Percentiles rank a stretch among this genome's conserved stretches.
These are phyloP conservation scores for Calliphora vomitoria DNA, from an alignment of 2,888 invertebrate species.

Conservation along the genomic window DNA sequence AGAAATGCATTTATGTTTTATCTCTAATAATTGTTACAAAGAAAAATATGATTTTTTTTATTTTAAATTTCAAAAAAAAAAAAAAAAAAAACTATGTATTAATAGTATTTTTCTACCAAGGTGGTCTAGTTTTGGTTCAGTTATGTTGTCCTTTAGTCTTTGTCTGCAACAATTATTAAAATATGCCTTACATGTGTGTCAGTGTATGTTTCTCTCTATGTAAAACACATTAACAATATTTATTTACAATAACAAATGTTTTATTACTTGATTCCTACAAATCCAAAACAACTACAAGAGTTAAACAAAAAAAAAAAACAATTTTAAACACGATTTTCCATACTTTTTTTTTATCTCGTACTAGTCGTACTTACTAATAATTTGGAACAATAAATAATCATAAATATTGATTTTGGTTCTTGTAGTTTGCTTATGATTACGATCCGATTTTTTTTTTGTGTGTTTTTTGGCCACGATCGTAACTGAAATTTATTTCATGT, in stretches of 20 bases:
- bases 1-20: slow-evolving; percentile 1
- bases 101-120: slow-evolving; percentile 36
- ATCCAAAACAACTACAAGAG: slow-evolving; percentile 18
- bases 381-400: slow-evolving; percentile 70
- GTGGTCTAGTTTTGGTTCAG: slow-evolving; percentile 60
- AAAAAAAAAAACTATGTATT: background rate
- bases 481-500: slow-evolving; percentile 71
- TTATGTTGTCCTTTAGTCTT: slow-evolving; percentile 23
- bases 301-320: background rate
- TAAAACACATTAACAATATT: slow-evolving; percentile 36
- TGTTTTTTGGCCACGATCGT: slow-evolving; percentile 58
- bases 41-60: slow-evolving; percentile 48
- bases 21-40: slow-evolving; percentile 52
- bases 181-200: slow-evolving; percentile 68
- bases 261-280: slow-evolving; percentile 57
- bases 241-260: slow-evolving; percentile 57
- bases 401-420: slow-evolving; percentile 58
- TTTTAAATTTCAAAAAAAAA: background rate
- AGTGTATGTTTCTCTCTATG: slow-evolving; percentile 28
- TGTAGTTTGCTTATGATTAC: slow-evolving; percentile 49
- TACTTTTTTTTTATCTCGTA: slow-evolving; percentile 23
- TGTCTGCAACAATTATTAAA: slow-evolving; percentile 51
- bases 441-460: slow-evolving; percentile 36
- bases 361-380: slow-evolving; percentile 50
- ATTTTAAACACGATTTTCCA: slow-evolving; percentile 59